A percentile compares a stretch with the other conserved stretches of the same genome.
These are phyloP conservation scores for Plutomurus gul DNA, from an alignment of 1,140 invertebrate species.

Conservation along the genomic window DNA sequence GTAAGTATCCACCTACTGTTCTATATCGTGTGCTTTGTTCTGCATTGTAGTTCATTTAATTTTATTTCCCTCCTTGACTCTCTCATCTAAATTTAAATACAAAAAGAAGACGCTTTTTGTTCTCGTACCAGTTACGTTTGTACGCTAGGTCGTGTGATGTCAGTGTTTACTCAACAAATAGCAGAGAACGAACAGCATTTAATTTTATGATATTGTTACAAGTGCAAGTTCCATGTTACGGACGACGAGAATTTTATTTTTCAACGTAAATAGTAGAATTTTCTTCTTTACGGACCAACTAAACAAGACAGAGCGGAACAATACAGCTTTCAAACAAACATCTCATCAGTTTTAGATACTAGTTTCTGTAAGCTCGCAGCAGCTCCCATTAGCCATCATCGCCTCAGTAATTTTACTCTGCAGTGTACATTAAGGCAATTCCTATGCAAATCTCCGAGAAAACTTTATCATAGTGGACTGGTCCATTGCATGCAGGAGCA, in stretches of 20 bases:
- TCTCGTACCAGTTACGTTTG: neutral
- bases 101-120: neutral
- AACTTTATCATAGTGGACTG: neutral
- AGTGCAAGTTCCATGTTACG: neutral
- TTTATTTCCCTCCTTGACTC: neutral
- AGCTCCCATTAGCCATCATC: no score
- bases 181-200: neutral
- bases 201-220: conserved; percentile 20
- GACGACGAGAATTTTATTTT: neutral
- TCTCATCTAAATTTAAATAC: conserved; percentile 13
- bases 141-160: neutral
- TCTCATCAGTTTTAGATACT: neutral
- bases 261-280: neutral
- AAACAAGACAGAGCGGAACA: neutral
- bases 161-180: neutral
- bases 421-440: neutral
- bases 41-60: neutral
- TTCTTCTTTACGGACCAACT: conserved; percentile 1
- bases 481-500: neutral
- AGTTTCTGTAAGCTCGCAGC: neutral
- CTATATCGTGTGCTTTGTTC: neutral
- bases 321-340: neutral
- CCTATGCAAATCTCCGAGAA: neutral
- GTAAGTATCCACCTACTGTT: no score
- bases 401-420: neutral